phyloP scores from a whole-genome alignment of 23 tunicate species.

The Phallusia fumigata region DNA sequence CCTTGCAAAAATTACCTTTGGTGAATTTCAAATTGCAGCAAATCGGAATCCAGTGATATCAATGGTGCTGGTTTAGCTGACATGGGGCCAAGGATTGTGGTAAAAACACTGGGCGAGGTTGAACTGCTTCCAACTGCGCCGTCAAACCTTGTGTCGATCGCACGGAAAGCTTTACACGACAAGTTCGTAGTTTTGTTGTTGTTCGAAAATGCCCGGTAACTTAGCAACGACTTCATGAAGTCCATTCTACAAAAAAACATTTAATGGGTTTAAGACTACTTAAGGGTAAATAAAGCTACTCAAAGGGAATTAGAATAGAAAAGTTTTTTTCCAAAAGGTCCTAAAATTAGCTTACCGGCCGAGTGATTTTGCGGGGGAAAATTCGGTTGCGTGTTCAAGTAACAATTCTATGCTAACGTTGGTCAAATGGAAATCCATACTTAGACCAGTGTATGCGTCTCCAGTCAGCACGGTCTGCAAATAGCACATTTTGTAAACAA shows the following conservation, averaged over 20 bases:
- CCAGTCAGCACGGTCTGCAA: conserved; percentile 86
- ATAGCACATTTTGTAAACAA: too few species aligned
- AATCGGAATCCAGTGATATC: neutral
- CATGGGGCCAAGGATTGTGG: conserved; percentile 66
- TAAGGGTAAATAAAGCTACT: too few species aligned
- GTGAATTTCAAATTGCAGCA: conserved; percentile 58
- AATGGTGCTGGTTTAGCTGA: neutral
- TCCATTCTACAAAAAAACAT: conserved; percentile 48
- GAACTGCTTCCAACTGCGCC: neutral
- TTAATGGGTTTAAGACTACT: too few species aligned
- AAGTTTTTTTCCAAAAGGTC: too few species aligned
- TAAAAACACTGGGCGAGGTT: conserved; percentile 39
- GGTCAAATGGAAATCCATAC: conserved; percentile 67
- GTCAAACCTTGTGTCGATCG: conserved; percentile 63
- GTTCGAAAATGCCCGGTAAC: conserved; percentile 70
- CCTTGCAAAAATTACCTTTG: conserved; percentile 45
- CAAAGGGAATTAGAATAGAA: too few species aligned
- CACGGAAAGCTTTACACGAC: conserved; percentile 87
- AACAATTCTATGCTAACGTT: conserved; percentile 91
- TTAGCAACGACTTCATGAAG: conserved; percentile 71
- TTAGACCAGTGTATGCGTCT: conserved; percentile 51
- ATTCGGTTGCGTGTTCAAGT: conserved; percentile 22
- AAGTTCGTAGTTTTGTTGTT: conserved; percentile 67
- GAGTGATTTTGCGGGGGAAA: conserved; percentile 40
- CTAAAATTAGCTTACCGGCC: conserved; percentile 46